phyloP scores from a whole-genome alignment of 2,888 invertebrate genomes.

The Drosophila picticornis region DNA sequence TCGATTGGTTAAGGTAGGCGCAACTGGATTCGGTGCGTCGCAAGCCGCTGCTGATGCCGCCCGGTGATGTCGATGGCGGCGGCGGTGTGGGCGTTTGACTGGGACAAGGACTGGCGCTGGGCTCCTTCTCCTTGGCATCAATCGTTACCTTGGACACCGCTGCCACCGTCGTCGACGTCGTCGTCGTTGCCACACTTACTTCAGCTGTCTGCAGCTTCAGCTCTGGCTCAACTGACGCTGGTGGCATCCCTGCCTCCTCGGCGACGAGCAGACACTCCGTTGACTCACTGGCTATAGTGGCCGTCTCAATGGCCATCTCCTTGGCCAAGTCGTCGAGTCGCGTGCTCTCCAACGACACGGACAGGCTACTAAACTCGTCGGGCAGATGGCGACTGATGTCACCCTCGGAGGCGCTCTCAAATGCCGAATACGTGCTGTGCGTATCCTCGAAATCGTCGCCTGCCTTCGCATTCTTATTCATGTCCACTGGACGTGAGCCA shows the following conservation, averaged over 20 bases:
- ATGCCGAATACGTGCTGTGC: constrained; percentile 84
- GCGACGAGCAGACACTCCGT: constrained; percentile 78
- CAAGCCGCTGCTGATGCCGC: constrained; percentile 76
- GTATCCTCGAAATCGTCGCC: constrained; percentile 83
- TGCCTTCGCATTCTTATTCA: constrained; percentile 81
- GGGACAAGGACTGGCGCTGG: constrained; percentile 61
- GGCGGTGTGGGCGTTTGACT: constrained; percentile 81
- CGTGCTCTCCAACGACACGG: constrained; percentile 79
- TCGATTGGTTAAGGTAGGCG: constrained; percentile 81
- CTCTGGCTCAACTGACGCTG: constrained; percentile 45
- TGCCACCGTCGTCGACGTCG: constrained; percentile 2
- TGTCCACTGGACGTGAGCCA: constrained; percentile 77
- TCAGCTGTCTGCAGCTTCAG: constrained; percentile 9
- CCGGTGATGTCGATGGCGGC: constrained; percentile 82
- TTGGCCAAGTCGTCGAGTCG: constrained; percentile 78
- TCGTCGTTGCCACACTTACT: constrained; percentile 18
- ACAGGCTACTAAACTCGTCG: constrained; percentile 82
- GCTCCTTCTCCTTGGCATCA: constrained; percentile 67
- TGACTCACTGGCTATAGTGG: constrained; percentile 83
- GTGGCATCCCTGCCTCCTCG: constrained; percentile 63
- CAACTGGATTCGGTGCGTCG: constrained; percentile 82
- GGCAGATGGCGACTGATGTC: constrained; percentile 84
- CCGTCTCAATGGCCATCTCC: constrained; percentile 83
- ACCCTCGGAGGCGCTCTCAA: constrained; percentile 84
- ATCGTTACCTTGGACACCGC: constrained; percentile 78